Evolutionary conservation across 2,113 vertebrate genomes (phyloP).

Genomic region (Leucosticte australis): DNA sequence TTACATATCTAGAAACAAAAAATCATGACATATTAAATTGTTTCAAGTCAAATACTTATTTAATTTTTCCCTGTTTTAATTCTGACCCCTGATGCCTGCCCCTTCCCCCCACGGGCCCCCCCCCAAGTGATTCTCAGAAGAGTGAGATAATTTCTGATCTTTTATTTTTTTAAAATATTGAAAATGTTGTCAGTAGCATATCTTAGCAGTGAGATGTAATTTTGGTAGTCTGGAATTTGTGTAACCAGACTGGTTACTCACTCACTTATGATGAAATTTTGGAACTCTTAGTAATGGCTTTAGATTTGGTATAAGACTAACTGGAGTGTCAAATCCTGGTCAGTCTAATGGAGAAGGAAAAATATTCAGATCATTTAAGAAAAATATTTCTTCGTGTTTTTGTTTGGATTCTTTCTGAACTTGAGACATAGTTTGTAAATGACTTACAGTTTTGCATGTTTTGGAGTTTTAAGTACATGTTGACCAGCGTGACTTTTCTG

Average conservation of each 20-base stretch:
- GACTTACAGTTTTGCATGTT: neutral
- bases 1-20: neutral
- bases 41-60: neutral
- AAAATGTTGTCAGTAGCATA: neutral
- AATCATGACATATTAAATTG: rapidly evolving
- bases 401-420: neutral
- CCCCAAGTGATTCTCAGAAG: neutral
- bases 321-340: neutral
- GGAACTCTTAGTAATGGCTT: neutral
- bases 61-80: neutral
- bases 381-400: neutral
- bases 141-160: neutral
- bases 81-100: neutral
- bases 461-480: neutral
- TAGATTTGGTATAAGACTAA: neutral
- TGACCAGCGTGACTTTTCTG: neutral
- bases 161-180: neutral
- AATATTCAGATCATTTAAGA: neutral
- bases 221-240: neutral
- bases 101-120: rapidly evolving
- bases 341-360: neutral
- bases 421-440: neutral
- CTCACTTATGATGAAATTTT: neutral
- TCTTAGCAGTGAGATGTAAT: neutral
- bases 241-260: neutral